Base-by-base conservation (phyloP, 1,140 invertebrate species). In the Branchinecta lynchi region DNA sequence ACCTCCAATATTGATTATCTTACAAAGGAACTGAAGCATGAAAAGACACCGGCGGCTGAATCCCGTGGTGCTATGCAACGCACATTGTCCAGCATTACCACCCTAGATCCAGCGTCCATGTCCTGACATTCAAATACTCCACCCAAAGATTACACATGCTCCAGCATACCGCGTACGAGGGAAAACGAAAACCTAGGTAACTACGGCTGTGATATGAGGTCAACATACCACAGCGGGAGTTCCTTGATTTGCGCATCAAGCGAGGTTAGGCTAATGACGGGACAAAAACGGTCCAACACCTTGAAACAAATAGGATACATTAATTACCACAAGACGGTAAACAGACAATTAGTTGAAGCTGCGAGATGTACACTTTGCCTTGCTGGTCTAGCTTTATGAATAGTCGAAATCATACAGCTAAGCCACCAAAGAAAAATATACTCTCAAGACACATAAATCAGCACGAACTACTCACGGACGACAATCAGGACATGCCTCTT, bases 341-440 rank as follows among this genome's bases (percentile, higher is more conserved):
- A 44, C 44, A 66, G 32, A 43, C 45, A 44, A 32, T 45, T 20
- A 67, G 15, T 45, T 43, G 21, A 66, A n/a, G 66, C 15, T 21
- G 21, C 65, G 73, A 74, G 76, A 76, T 67, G 68, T 71, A 76
- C 76, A 78, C 78, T 76, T 78, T 79, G 77, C 81, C 78, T 80
- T 82, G 80, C 77, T 84, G 79, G 81, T 81, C 79, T 83, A 84
- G 83, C 83, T 85, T 85, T 84, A 85, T 84, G 82, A 80, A 75
- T 70, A 71, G 73, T 60, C 74, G 67, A 74, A 73, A 75, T 77
- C 82, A 84, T 83, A 83, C 76, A 84, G 80, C 76, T 82, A 84
- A 79, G 81, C 80, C 81, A 84, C 82, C 83, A 84, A 84, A 83
- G 82, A 80, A 79, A 78, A 80, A 76, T 70, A 75, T 74, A 69